phyloP scores from a whole-genome alignment of 2,797 vertebrate species.

The Rhadinocentrus ornatus region DNA sequence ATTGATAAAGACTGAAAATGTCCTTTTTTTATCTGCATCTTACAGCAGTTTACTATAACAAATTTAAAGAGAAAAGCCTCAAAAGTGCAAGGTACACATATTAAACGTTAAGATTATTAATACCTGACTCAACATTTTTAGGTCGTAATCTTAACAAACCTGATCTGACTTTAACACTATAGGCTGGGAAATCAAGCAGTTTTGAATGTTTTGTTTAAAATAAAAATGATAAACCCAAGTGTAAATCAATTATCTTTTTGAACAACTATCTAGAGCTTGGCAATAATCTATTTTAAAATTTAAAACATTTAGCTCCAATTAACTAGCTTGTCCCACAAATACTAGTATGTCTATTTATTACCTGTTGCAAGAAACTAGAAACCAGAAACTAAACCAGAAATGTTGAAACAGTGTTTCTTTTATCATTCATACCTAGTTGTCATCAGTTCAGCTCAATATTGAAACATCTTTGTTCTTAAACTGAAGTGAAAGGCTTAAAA shows the following conservation, averaged over 20 bases:
- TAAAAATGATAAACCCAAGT: not conserved
- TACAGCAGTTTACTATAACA: not conserved
- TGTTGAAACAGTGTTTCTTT: not conserved
- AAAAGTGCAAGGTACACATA: too few species aligned
- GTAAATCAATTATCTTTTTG: not conserved
- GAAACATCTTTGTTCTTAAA: conserved; percentile 17
- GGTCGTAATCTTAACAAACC: not conserved
- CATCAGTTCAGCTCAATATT: not conserved
- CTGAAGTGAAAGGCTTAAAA: conserved; percentile 45
- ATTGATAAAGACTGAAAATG: not conserved
- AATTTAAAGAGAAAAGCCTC: not conserved
- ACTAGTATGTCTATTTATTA: not conserved
- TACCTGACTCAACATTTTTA: not conserved
- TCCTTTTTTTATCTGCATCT: not conserved
- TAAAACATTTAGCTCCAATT: not conserved
- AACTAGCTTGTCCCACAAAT: not conserved
- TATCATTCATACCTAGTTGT: not conserved
- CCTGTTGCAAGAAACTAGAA: not conserved
- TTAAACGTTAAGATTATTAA: not conserved
- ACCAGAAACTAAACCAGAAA: not conserved
- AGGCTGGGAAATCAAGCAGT: not conserved
- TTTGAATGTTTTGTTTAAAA: not conserved
- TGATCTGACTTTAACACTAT: not conserved
- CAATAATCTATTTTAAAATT: not conserved
- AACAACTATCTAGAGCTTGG: not conserved